Base-by-base conservation (phyloP, 2,888 invertebrate genomes). In the Eupeodes luniger region DNA sequence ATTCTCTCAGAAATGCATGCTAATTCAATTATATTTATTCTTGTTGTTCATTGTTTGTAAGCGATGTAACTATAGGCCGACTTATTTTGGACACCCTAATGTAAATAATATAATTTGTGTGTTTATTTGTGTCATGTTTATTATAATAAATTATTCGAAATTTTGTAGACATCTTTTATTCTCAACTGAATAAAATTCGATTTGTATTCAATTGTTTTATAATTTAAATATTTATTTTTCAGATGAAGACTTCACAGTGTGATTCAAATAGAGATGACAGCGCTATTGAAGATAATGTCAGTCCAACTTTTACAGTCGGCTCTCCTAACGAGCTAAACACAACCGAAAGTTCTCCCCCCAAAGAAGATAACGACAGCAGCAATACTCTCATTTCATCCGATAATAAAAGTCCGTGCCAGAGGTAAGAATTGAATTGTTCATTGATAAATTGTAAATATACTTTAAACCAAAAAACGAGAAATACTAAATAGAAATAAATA, bases 331-430 rank as follows among this genome's bases (percentile, higher is more conserved):
- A 90, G 81, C 88, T 89, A 61, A 85, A 89, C 34, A 81, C 89
- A 75, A 85, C 90, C 40, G 88, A 90, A 74, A 90, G 89, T 81
- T 91, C 90, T 72, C 94, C 94, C 3, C 95, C 95, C 16, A 94
- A 95, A 34, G 96, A 96, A 91, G 96, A 96, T 88, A 95, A 96
- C 90, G 96, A 96, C 90, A 95, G 96, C 92, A 96, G 95, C 90
- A 96, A 95, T 91, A 95, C 95, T 92, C 96, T 96, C 90, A 95
- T 95, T 90, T 96, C 96, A 92, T 95, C 95, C 70, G 96, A 96
- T 90, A 95, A 95, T 94, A 96, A 96, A 91, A 96, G 96, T 92
- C 96, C 96, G 64, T 96, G 95, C 91, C 96, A 96, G 92, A 95
- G 96, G 96, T 96, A 93, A 92, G 91, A 12, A 40, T 19, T 19